Conservation (phyloP, 2,113 vertebrate species). For the Erythrocercus mccallii region DNA sequence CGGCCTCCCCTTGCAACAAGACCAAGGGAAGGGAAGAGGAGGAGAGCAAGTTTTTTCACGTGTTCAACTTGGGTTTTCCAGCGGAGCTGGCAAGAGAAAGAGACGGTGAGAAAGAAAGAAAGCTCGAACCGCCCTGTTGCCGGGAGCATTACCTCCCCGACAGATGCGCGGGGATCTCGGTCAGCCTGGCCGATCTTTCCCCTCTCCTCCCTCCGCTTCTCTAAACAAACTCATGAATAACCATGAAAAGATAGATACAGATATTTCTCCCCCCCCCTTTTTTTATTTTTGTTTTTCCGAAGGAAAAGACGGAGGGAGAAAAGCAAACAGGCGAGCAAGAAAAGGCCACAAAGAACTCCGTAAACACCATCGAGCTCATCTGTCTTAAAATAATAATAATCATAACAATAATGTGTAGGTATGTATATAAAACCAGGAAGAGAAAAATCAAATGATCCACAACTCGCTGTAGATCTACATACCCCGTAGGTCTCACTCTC, state of each 20-base stretch:
- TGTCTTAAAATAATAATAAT: conserved; percentile 10
- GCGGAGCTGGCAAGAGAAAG: background rate
- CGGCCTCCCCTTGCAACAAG: background rate
- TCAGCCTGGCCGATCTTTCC: background rate
- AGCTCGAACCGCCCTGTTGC: background rate
- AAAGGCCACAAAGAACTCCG: background rate
- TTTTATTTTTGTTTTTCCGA: background rate
- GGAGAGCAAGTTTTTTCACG: background rate
- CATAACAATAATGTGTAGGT: background rate
- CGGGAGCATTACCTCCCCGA: background rate
- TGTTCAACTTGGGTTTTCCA: conserved; percentile 12
- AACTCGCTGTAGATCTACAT: conserved; percentile 59
- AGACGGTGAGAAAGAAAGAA: background rate
- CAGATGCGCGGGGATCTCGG: background rate
- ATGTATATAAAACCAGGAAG: background rate
- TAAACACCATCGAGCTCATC: background rate
- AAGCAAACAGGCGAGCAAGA: background rate
- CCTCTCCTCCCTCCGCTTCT: background rate
- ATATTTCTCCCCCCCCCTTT: background rate
- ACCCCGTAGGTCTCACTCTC: conserved; percentile 50
- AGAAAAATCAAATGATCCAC: conserved; percentile 52
- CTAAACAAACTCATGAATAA: background rate
- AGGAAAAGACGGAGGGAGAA: background rate
- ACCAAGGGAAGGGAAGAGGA: background rate
- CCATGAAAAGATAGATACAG: background rate